Conservation (phyloP, 1,140 invertebrate genomes). For the Atta cephalotes region DNA sequence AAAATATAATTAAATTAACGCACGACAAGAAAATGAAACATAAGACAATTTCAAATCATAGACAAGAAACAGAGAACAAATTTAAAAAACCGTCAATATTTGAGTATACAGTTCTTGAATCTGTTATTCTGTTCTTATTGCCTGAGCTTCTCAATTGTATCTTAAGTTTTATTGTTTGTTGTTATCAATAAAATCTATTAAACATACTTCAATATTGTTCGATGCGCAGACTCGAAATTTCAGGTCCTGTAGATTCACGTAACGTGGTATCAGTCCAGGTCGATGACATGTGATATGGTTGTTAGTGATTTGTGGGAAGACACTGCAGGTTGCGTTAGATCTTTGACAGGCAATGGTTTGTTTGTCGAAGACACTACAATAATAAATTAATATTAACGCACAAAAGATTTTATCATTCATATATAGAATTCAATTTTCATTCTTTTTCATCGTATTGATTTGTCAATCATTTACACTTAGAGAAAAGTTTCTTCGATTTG, state of each 20-base stretch:
- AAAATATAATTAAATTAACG: background rate
- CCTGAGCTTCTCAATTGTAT: too few species aligned
- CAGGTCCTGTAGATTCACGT: slow-evolving; percentile 74
- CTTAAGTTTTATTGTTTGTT: background rate
- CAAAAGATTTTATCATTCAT: background rate
- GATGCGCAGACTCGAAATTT: slow-evolving; percentile 76
- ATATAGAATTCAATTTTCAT: background rate
- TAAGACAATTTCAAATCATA: too few species aligned
- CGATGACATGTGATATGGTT: slow-evolving; percentile 71
- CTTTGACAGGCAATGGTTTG: background rate
- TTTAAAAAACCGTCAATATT: too few species aligned
- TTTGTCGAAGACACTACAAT: background rate
- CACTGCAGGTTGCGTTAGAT: background rate
- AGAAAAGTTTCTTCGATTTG: too few species aligned
- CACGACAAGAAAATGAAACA: background rate
- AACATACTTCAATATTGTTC: slow-evolving; percentile 76
- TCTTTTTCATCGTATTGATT: too few species aligned
- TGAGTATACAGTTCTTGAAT: too few species aligned
- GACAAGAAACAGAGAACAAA: too few species aligned
- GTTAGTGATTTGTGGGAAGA: slow-evolving; percentile 26
- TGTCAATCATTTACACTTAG: too few species aligned
- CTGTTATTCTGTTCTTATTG: too few species aligned
- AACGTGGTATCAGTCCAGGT: slow-evolving; percentile 80
- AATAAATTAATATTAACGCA: background rate
- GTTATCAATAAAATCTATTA: background rate